These are phyloP conservation scores for Danio jaintianensis DNA, from an alignment of 2,797 vertebrate genomes.

Conservation along the genomic window DNA sequence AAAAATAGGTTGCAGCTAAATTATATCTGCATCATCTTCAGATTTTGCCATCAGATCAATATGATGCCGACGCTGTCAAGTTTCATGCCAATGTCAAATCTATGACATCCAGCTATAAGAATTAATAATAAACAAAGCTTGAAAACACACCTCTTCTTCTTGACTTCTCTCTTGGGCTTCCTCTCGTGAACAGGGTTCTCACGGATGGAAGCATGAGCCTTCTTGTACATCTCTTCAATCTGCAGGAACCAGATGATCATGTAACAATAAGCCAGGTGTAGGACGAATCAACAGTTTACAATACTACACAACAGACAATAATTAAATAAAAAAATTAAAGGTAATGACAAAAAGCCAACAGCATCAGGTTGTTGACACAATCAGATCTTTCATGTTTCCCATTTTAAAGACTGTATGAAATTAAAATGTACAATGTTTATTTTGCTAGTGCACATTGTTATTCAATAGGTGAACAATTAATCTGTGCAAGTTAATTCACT, in stretches of 20 bases:
- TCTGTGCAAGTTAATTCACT: too few species aligned
- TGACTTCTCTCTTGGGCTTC: conserved; percentile 94
- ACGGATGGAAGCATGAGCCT: conserved; percentile 90
- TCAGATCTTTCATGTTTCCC: not conserved
- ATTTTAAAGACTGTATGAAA: not conserved
- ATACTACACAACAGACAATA: not conserved
- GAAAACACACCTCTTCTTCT: conserved; percentile 93
- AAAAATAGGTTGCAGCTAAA: not conserved
- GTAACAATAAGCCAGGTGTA: not conserved
- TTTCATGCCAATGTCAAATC: not conserved
- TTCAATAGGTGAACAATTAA: too few species aligned
- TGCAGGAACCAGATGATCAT: conserved; percentile 62
- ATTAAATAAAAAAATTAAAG: not conserved
- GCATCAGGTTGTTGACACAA: not conserved
- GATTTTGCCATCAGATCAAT: not conserved
- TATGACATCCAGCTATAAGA: not conserved
- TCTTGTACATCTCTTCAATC: conserved; percentile 96
- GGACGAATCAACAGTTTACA: not conserved
- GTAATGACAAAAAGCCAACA: not conserved
- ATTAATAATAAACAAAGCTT: not conserved
- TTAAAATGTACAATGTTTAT: too few species aligned
- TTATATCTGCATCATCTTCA: not conserved
- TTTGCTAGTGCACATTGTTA: too few species aligned
- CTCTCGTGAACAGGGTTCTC: conserved; percentile 97
- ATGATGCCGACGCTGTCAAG: not conserved